Evolutionary conservation across 2,797 vertebrate species (phyloP), one percentile per base, ranked within the genome.

Genomic region (Botia almorhae): DNA sequence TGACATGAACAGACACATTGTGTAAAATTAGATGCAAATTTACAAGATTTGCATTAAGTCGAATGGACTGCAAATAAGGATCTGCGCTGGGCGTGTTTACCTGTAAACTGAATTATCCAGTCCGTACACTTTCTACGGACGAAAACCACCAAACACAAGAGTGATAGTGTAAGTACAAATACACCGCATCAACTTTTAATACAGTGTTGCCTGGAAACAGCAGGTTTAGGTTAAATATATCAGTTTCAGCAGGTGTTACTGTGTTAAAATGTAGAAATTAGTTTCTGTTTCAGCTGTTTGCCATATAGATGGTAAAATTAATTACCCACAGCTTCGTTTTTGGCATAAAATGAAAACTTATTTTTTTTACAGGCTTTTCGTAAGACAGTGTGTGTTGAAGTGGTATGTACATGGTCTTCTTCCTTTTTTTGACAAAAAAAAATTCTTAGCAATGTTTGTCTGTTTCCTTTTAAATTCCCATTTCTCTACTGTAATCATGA

Each of bases 101-200:
- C 0, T 98, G 96, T 74, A 90, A 94, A 29, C 80, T 95, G 92
- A 88, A 64, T 84, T 99, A 68, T 88, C 87, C 0, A 91, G 89
- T 43, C 92, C 92, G 0, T 97, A 93, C 69, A 94, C 81, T 0
- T 96, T 96, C 74, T 91, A 93, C 58, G 96, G 97, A 1, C 92
- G 93, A 87, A 97, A 93, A 80, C 96, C 96, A 21, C 96, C 96
- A 0, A 92, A 96, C 84, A 90, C 94, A 26, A 86, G 84, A 85
- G 95, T 90, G 0, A 85, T 97, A 29, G 81, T 95, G 96, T 97
- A 89, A 96, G 96, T 96, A 81, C 17, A 53, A 16, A 53, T 53
- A 16, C 14, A 17, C 17, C 5, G 39, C 7, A 17, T 53, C 2
- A 17, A 53, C 12, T 19, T 48, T 13, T 2, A 13, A 48, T 48